These are phyloP conservation scores for Aeoliscus strigatus DNA, from an alignment of 2,797 vertebrate species.

Conservation along the genomic window DNA sequence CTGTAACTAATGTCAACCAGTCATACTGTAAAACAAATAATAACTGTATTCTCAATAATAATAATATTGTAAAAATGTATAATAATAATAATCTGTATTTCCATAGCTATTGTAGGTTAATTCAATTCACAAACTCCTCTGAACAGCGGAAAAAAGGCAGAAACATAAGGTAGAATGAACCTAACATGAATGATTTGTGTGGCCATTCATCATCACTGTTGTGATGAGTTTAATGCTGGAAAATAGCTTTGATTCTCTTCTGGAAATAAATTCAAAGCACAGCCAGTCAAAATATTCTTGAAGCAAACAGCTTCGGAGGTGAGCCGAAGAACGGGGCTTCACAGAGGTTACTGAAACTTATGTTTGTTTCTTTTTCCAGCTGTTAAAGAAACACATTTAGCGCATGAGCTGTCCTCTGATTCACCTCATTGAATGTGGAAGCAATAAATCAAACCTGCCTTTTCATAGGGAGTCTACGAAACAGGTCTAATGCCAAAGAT, in stretches of 20 bases:
- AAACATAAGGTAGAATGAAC: too few species aligned
- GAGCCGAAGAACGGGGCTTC: background rate
- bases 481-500: too few species aligned
- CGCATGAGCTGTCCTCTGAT: background rate
- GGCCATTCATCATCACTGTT: constrained; percentile 5
- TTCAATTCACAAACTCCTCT: too few species aligned
- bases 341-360: constrained; percentile 13
- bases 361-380: constrained; percentile 33
- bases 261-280: constrained; percentile 1
- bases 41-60: too few species aligned
- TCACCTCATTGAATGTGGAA: background rate
- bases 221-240: background rate
- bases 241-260: background rate
- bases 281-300: background rate
- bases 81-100: too few species aligned
- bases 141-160: too few species aligned
- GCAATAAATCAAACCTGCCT: too few species aligned
- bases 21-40: constrained; percentile 5
- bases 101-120: too few species aligned
- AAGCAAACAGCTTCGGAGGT: constrained; percentile 16
- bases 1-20: constrained; percentile 39
- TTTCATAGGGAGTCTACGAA: too few species aligned
- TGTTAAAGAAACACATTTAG: constrained; percentile 6
- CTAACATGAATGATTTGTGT: constrained; percentile 3
- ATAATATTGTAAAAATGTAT: too few species aligned